Evolutionary conservation across 1,140 invertebrate genomes (phyloP), one percentile per base, ranked within the genome.

Genomic region (Acromyrmex charruanus): DNA sequence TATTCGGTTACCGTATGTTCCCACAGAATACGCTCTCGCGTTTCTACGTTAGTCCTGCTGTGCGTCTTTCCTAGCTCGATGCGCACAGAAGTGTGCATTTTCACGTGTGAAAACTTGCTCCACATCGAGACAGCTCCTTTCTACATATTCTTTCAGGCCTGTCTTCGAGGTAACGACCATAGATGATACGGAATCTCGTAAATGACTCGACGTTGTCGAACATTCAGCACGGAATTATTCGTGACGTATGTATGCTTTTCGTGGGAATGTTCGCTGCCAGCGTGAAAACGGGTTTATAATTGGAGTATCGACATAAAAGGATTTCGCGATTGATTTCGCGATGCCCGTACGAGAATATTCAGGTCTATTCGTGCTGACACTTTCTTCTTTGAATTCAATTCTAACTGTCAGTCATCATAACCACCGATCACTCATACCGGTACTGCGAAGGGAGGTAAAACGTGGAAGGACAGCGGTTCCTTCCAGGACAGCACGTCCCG

Each of bases 1-100:
- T 91, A 92, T 93, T 93, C 92, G 92, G 90, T 93, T 93, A 93
- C 91, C 88, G 72, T 69, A 18, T 69, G 89, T 93, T 93, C 87
- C 92, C 92, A 91, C 89, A 89, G 89, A 87, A 86, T 69, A 58
- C 16, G 59, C 66, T 86, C 35, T 79, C 84, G 74, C 53, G n/a
- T 63, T 77, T 53, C 81, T 18, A 59, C 80, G 16, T 10, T 35
- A 49, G 3, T 35, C 75, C 35, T 71, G 58, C 58, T 71, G 55
- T 21, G 16, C 53, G 35, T 82, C 68, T 77, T 74, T 75, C 49
- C 51, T 63, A 35, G 16, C 58, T 66, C 79, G 82, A 84, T 89
- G 89, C 87, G 77, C 87, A 87, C 71, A 74, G 90, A 87, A 88
- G 79, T 89, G 85, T 89, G 72, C 87, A 88, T 92, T 92, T 91